Evolutionary conservation across 2,113 vertebrate species (phyloP), one percentile per base, ranked within the genome.

Genomic region (Albula glossodonta): DNA sequence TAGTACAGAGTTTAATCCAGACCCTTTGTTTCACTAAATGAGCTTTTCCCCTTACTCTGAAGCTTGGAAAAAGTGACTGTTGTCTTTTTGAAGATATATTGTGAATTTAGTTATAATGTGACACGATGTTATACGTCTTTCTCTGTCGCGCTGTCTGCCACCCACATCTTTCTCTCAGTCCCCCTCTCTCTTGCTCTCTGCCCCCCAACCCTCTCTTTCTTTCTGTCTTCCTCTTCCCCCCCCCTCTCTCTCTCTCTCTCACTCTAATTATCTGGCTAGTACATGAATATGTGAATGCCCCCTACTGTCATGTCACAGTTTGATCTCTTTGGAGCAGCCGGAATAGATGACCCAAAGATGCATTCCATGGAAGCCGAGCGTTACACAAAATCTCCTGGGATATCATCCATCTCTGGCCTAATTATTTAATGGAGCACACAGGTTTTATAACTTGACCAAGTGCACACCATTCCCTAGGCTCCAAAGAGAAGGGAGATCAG

Each of bases 351-450:
- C 70, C 70, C 70, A 74, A 25, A 74, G 70, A 31, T 10, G 70
- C 70, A 74, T 74, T 9, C 60, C 60, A 19, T 66, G 9, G 70
- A 74, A 31, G 70, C n/a, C 2, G 22, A 74, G 70, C 70, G 31
- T 25, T 74, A 31, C 22, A 25, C 8, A 50, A 31, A 31, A 51
- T 80, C 78, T 80, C 78, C 9, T 17, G 78, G 78, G 78, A 50
- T 50, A 49, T 50, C 4, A 17, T 80, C 48, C 48, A 48, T 49
- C 41, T 50, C 12, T 50, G 50, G 12, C 50, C 78, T 51, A 80
- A 80, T 80, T 80, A 80, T 22, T 80, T 80, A 80, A 80, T 80
- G 78, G 78, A 80, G 78, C 78, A 80, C 48, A 80, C 78, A 50
- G 78, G 78, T 80, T 80, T 31, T 49, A 15, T 50, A 80, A 80